Base-by-base conservation (phyloP, 2,113 vertebrate genomes). In the Seriola dumerili region DNA sequence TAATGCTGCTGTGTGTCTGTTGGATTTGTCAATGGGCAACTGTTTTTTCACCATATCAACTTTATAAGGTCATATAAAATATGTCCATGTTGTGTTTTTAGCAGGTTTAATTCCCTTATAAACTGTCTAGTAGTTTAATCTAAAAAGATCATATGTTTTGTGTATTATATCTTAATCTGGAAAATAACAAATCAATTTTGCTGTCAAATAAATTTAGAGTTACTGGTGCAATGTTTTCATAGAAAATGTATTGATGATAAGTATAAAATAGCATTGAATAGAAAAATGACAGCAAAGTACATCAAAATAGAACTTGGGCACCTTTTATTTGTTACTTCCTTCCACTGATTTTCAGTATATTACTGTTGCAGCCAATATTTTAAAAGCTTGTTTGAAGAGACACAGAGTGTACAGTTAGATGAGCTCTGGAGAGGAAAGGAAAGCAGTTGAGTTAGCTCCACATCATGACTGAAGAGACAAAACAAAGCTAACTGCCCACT, bases 401-500 rank as follows among this genome's bases (percentile, higher is more conserved):
- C 48, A 58, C 16, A 12, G 73, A 52, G 10, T 12, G 34, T 25
- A 2, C 19, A 14, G n/a, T 55, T 62, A 16, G 12, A 29, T 10
- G n/a, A 13, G 68, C 80, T 85, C 50, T 55, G 42, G 46, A 54
- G 40, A 73, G 54, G 36, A 71, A 21, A 62, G 52, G 44, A 50
- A 62, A 69, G 68, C 34, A n/a, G 44, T 19, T 14, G 19, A 57
- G 55, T 72, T 62, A 29, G 38, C 71, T 77, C 25, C 36, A 32
- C 80, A 66, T 74, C 54, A 48, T 54, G 36, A 72, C 38, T 23
- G 46, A 63, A 59, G 48, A 40, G 70, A 80, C 61, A 52, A 83
- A 85, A 74, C 66, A 57, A 59, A 57, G 40, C 48, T 29, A 55
- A 64, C 81, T 61, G 74, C 64, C 73, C 83, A 89, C 73, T 78